Percentiles rank a stretch among this genome's conserved stretches.
These are phyloP conservation scores for Halcyon leucocephala DNA, from an alignment of 2,797 vertebrate species.

Conservation along the genomic window DNA sequence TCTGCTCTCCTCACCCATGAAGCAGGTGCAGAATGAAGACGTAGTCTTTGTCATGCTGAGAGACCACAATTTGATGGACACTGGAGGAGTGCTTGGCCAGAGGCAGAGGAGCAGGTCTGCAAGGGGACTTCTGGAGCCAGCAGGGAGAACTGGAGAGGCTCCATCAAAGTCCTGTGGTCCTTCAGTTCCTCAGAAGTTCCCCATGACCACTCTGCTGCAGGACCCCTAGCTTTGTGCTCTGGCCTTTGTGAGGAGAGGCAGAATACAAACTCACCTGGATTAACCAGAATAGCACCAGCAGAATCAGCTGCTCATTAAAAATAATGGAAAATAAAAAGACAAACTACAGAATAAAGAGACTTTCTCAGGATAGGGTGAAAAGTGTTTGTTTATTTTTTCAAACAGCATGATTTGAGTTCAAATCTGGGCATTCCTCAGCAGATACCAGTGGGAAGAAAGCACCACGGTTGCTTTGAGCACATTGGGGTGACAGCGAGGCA, in stretches of 20 bases:
- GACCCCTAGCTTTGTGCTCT: background rate
- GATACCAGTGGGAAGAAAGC: background rate
- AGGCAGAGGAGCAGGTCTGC: background rate
- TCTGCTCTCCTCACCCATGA: background rate
- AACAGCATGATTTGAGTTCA: constrained; percentile 32
- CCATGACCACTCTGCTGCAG: background rate
- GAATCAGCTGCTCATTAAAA: background rate
- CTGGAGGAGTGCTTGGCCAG: rapidly evolving
- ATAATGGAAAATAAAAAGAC: background rate
- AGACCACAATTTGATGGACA: background rate
- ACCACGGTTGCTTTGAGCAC: background rate
- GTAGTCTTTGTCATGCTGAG: rapidly evolving
- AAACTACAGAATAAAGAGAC: background rate
- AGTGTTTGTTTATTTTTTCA: constrained; percentile 40
- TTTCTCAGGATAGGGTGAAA: background rate
- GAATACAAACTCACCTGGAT: background rate
- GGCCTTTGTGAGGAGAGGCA: background rate
- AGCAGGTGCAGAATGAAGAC: background rate
- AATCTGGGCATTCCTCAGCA: constrained; percentile 15
- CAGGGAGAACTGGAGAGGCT: background rate
- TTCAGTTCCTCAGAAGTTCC: background rate
- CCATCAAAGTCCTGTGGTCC: background rate
- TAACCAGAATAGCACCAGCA: background rate
- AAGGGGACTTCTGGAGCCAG: background rate
- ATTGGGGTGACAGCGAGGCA: background rate